Evolutionary conservation across 2,888 invertebrate species (phyloP), one percentile per base, ranked within the genome.

Genomic region (Unio pictorum): DNA sequence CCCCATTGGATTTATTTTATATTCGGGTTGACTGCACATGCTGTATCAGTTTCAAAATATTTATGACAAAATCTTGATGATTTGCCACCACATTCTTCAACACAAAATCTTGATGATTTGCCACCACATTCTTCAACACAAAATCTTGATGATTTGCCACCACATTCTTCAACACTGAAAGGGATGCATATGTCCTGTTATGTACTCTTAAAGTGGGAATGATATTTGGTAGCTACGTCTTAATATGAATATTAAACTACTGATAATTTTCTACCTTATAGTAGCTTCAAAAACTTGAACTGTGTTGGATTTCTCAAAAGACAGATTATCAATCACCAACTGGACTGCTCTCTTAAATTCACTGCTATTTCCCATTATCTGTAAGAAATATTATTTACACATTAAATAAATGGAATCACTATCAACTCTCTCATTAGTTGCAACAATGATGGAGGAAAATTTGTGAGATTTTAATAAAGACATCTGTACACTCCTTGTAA

Each of bases 261-360:
- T 60, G 45, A 20, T 45, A 20, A 45, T 8, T 23, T 67, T 64
- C 73, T 80, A 92, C 92, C 92, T 90, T 65, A 93, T 93, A 65
- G 92, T 93, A 2, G 92, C 92, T 88, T 93, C 93, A 89, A 93
- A 93, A 6, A 93, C 93, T 88, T 93, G 93, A 18, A 93, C 92
- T 28, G 92, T 92, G 67, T 90, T 92, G 79, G 92, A 91, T 79
- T 92, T 92, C 79, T 93, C 92, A 87, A 93, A 93, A 28, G 90
- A 90, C 0, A 93, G 92, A 83, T 91, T 90, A 23, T 92, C 91
- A 64, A 92, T 90, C 11, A 93, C 91, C 57, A 92, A 87, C 68
- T 90, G 84, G 6, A 93, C 92, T 60, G 93, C 93, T 76, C 87
- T 84, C 75, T 92, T 91, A 83, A 93, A 93, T 80, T 93, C 93